phyloP scores from a whole-genome alignment of 2,113 vertebrate species.

The Rallus limicola region DNA sequence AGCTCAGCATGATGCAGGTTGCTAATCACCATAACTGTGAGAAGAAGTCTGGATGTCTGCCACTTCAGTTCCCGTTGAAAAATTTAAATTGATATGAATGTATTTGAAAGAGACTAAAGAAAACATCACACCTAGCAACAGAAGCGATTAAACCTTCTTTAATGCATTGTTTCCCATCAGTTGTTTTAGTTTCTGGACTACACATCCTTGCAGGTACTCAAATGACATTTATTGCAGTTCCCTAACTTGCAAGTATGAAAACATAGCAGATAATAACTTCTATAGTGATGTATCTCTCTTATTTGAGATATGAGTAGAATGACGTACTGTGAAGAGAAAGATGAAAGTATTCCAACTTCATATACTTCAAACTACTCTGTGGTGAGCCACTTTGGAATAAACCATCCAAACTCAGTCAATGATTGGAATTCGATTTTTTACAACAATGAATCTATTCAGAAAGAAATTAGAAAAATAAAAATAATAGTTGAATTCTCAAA shows the following conservation, averaged over 20 bases:
- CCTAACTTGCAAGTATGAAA: neutral
- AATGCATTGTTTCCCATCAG: neutral
- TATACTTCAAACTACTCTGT: neutral
- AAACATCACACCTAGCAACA: neutral
- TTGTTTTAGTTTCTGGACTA: neutral
- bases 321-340: neutral
- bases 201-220: neutral
- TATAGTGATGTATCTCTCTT: neutral
- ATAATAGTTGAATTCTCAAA: neutral
- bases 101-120: neutral
- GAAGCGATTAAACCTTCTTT: neutral
- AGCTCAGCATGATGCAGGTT: neutral
- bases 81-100: neutral
- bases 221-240: neutral
- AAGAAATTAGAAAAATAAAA: neutral
- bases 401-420: neutral
- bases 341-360: neutral
- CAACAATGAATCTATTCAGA: neutral
- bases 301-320: neutral
- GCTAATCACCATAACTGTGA: neutral
- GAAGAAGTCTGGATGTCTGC: neutral
- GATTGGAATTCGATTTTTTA: neutral
- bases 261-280: neutral
- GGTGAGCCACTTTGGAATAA: neutral
- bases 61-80: neutral